Base-by-base conservation (phyloP, 2,797 vertebrate species). In the Sternarchorhynchus goeldii region DNA sequence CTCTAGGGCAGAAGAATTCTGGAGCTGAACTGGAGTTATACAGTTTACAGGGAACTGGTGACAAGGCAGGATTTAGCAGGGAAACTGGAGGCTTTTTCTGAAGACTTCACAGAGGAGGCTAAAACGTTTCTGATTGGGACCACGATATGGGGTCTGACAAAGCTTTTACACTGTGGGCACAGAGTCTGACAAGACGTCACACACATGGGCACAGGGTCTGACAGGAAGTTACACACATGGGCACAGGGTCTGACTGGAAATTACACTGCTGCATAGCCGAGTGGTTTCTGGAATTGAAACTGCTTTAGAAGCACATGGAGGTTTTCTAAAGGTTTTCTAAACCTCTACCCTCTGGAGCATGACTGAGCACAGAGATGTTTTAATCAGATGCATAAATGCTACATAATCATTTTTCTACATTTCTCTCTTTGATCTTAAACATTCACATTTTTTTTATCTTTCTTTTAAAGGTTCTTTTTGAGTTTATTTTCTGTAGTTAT, bases 381-480 rank as follows among this genome's bases (percentile, higher is more conserved):
- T 39, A 39, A 36, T 18, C 2, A 64, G 14, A 18, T 34, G 7
- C 39, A 36, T 62, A 53, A 59, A 67, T 58, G 20, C 3, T 32
- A n/a, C 41, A 25, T 53, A 63, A 29, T 20, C 50, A 8, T 25
- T 20, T 29, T 60, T 32, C 62, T 63, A 20, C 65, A 75, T 69
- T 69, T 2, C 41, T 50, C 17, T 68, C 36, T 12, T 25, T 36
- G 32, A 10, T 29, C 25, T 16, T 65, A 67, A 50, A 25, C 3
- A 6, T 45, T 39, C 17, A 39, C 63, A 65, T 2, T 21, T 17
- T 36, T 45, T 66, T 78, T 25, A 78, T 73, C 58, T 78, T 31
- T 56, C 12, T 50, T 50, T 50, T 50, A 50, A 12, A 14, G 3
- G 71, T 31, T 56, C 12, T 50, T 50, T 50, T 50, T 12, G 3